Conservation (phyloP, 2,113 vertebrate genomes). For the Geococcyx californianus region DNA sequence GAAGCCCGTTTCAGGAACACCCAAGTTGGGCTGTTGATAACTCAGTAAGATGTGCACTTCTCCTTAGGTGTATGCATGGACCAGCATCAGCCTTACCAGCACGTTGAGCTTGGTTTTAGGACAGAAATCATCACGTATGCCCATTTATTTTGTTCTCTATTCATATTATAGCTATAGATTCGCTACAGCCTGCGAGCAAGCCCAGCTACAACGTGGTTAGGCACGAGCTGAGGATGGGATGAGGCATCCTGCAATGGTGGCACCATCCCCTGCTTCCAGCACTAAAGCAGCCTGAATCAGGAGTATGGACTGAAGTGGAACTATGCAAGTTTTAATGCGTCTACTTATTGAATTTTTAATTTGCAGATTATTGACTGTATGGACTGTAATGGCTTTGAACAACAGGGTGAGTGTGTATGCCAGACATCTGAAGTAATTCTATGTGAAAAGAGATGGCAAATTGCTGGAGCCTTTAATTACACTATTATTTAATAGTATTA, state of each 20-base stretch:
- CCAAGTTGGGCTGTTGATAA: neutral
- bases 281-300: neutral
- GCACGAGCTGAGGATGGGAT: neutral
- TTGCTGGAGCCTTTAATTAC: conserved; percentile 66
- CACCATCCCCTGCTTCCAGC: conserved; percentile 1
- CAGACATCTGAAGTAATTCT: conserved; percentile 56
- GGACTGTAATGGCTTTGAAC: conserved; percentile 72
- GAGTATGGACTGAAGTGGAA: conserved; percentile 53
- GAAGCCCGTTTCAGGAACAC: neutral
- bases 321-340: conserved; percentile 54
- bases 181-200: neutral
- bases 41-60: fast-evolving
- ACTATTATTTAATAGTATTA: conserved; percentile 46
- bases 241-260: conserved; percentile 11
- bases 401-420: conserved; percentile 55
- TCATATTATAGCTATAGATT: neutral
- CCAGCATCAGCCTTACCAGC: neutral
- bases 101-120: neutral
- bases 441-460: conserved; percentile 57
- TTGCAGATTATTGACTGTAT: conserved; percentile 77
- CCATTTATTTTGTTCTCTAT: neutral
- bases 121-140: neutral
- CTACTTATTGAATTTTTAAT: conserved; percentile 81
- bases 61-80: neutral
- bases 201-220: neutral